These are phyloP conservation scores for Portevinia maculata DNA, from an alignment of 2,888 invertebrate genomes.

Conservation along the genomic window DNA sequence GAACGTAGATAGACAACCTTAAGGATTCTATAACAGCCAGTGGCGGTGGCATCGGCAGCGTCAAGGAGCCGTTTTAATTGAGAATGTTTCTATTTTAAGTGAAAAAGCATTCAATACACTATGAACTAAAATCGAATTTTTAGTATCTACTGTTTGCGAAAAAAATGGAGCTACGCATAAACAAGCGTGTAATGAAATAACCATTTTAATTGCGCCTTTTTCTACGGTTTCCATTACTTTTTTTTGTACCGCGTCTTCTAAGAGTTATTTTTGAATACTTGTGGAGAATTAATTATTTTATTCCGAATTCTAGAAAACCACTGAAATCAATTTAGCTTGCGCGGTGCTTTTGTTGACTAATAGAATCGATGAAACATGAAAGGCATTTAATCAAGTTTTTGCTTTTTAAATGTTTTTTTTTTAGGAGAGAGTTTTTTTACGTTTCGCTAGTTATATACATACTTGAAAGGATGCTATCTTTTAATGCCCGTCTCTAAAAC, in stretches of 20 bases:
- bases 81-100: constrained; percentile 52
- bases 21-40: constrained; percentile 16
- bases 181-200: constrained; percentile 58
- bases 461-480: too few species aligned
- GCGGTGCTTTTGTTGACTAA: constrained; percentile 25
- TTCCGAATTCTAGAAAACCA: constrained; percentile 10
- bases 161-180: constrained; percentile 40
- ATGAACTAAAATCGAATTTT: constrained; percentile 19
- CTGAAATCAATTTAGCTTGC: constrained; percentile 45
- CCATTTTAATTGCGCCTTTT: constrained; percentile 69
- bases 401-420: too few species aligned
- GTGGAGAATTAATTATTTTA: constrained; percentile 37
- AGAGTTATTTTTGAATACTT: constrained; percentile 25
- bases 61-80: not conserved
- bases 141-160: constrained; percentile 35
- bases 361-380: constrained; percentile 17
- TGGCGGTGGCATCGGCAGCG: not conserved
- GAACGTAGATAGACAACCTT: constrained; percentile 14
- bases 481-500: too few species aligned
- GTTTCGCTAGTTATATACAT: too few species aligned
- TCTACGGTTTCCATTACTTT: constrained; percentile 60
- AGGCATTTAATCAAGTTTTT: constrained; percentile 46
- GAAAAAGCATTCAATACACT: constrained; percentile 28
- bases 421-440: too few species aligned
- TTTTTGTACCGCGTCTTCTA: not conserved